Conservation (phyloP, 2,797 vertebrate species). For the Artibeus lituratus region DNA sequence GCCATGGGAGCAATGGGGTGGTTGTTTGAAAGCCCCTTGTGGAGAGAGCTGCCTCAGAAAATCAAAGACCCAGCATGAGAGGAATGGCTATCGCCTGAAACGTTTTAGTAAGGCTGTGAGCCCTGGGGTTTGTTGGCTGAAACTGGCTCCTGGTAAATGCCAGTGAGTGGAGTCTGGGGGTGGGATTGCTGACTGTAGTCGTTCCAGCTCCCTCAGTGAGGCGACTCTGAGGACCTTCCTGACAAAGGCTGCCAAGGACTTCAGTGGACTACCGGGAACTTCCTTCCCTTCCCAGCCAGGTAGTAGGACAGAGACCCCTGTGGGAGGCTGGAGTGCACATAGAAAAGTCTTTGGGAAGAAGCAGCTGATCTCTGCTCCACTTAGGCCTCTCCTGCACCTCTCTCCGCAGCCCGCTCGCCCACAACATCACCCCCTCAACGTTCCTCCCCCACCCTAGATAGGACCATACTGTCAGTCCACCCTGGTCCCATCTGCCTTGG, state of each 20-base stretch:
- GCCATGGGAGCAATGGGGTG: neutral
- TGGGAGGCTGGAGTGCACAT: neutral
- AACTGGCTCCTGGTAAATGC: neutral
- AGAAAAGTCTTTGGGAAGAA: neutral
- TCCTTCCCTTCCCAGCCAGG: constrained; percentile 29
- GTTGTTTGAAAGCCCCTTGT: neutral
- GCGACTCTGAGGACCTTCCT: neutral
- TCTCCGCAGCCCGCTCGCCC: neutral
- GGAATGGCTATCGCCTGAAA: neutral
- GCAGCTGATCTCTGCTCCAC: neutral
- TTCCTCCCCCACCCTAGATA: neutral
- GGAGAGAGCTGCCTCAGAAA: neutral
- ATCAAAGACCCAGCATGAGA: neutral
- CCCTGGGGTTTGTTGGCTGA: neutral
- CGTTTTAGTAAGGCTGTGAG: neutral
- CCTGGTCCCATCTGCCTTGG: neutral
- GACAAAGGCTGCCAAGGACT: neutral
- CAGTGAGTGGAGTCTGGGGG: neutral
- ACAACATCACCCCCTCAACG: accelerated
- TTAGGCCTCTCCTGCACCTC: neutral
- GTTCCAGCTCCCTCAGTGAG: neutral
- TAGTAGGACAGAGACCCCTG: neutral
- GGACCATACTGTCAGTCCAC: neutral
- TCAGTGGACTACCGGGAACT: neutral
- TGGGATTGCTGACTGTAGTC: neutral